Evolutionary conservation across 2,888 invertebrate species (phyloP).

Genomic region (Cephus rjabovi): DNA sequence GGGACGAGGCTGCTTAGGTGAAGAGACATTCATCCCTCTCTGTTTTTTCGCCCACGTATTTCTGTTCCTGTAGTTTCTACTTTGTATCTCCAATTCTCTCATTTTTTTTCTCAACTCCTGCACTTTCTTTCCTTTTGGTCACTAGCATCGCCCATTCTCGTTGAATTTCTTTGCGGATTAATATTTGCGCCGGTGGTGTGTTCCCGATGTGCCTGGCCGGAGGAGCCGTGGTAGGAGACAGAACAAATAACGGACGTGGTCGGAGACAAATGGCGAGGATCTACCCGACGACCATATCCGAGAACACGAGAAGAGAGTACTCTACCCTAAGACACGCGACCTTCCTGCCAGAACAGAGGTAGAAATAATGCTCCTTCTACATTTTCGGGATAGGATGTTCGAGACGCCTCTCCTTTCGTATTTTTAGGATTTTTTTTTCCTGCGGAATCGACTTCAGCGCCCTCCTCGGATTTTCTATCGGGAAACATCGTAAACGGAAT

Average conservation of each 20-base stretch:
- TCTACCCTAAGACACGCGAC: constrained; percentile 9
- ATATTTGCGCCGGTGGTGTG: constrained; percentile 27
- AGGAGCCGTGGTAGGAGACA: constrained; percentile 3
- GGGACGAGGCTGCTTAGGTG: constrained; percentile 3
- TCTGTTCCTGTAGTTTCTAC: not conserved
- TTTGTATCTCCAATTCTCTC: not conserved
- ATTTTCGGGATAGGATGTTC: not conserved
- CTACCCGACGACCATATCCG: constrained; percentile 3
- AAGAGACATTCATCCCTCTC: not conserved
- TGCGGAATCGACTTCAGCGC: no score
- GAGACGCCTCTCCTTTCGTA: no score
- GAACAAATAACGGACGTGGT: constrained; percentile 36
- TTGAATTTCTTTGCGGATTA: constrained; percentile 38
- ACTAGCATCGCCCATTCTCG: constrained; percentile 1
- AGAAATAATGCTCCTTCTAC: not conserved
- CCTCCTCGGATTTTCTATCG: no score
- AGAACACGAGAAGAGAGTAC: not conserved
- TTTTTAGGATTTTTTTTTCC: no score
- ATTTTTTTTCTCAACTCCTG: not conserved
- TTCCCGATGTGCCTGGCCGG: not conserved
- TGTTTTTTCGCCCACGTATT: not conserved
- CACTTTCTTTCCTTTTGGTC: not conserved
- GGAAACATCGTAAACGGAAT: no score
- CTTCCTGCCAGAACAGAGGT: not conserved
- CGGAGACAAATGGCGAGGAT: constrained; percentile 34